phyloP scores from a whole-genome alignment of 2,797 vertebrate species.

The Hapalemur alaotrensis region DNA sequence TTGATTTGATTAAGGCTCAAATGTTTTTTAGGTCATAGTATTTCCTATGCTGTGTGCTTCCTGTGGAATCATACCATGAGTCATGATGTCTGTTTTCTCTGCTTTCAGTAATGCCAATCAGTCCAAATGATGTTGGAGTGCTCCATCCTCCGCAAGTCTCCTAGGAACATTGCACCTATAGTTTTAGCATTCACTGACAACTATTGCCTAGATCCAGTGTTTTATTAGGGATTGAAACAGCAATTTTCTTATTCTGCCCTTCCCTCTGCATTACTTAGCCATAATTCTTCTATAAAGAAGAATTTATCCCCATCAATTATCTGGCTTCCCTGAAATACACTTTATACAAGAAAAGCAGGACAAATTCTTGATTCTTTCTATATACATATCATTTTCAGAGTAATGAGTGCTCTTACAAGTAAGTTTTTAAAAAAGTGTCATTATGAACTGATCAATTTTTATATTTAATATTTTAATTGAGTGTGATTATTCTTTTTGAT shows the following conservation, averaged over 20 bases:
- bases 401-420: not conserved
- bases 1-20: not conserved
- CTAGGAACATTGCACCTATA: not conserved
- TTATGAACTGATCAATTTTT: not conserved
- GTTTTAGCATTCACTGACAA: not conserved
- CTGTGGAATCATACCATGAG: not conserved
- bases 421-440: not conserved
- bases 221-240: not conserved
- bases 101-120: not conserved
- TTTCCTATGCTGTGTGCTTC: not conserved
- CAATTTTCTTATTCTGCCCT: not conserved
- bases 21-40: not conserved
- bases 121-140: not conserved
- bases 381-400: not conserved
- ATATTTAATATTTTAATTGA: not conserved
- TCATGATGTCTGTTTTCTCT: not conserved
- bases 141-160: accelerated
- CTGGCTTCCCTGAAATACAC: not conserved
- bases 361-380: not conserved
- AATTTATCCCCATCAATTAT: not conserved
- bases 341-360: not conserved
- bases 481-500: not conserved
- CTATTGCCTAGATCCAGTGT: not conserved
- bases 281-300: not conserved
- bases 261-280: not conserved